Percentiles rank a stretch among this genome's conserved stretches.
Conservation (phyloP, 2,113 vertebrate species). For the Channa argus region DNA sequence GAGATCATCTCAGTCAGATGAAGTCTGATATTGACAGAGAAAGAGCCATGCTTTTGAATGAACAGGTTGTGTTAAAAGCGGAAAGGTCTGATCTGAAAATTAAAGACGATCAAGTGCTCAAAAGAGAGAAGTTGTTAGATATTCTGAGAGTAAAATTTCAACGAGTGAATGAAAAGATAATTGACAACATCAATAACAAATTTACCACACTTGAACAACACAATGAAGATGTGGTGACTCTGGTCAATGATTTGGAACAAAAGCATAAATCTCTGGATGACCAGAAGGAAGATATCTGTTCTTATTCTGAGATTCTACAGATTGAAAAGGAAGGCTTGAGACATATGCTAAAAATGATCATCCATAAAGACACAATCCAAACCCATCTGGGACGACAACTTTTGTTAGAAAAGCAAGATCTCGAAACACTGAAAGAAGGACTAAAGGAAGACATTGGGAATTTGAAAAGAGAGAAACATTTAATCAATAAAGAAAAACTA, state of each 20-base stretch:
- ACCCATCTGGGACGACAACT: no score
- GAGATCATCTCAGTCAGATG: slow-evolving; percentile 19
- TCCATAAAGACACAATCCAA: no score
- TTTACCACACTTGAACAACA: not conserved
- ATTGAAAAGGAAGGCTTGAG: no score
- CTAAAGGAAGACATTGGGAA: not conserved
- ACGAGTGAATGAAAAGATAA: not conserved
- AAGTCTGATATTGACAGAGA: slow-evolving; percentile 6
- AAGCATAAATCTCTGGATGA: not conserved
- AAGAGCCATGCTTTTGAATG: not conserved
- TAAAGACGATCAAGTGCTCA: slow-evolving; percentile 19
- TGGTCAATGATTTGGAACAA: not conserved
- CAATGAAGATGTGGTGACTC: accelerated
- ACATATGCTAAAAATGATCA: no score
- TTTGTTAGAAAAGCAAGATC: no score
- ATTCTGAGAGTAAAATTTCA: not conserved
- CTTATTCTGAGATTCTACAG: no score
- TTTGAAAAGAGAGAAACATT: not conserved
- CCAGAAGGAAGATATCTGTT: not conserved
- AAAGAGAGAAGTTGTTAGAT: not conserved
- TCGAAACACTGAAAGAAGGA: no score
- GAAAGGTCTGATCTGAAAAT: not conserved
- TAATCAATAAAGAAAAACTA: no score
- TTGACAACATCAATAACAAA: slow-evolving; percentile 3
- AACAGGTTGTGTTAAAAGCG: not conserved